These are phyloP conservation scores for Neoitamus cyanurus DNA, from an alignment of 2,888 invertebrate species.

Conservation along the genomic window DNA sequence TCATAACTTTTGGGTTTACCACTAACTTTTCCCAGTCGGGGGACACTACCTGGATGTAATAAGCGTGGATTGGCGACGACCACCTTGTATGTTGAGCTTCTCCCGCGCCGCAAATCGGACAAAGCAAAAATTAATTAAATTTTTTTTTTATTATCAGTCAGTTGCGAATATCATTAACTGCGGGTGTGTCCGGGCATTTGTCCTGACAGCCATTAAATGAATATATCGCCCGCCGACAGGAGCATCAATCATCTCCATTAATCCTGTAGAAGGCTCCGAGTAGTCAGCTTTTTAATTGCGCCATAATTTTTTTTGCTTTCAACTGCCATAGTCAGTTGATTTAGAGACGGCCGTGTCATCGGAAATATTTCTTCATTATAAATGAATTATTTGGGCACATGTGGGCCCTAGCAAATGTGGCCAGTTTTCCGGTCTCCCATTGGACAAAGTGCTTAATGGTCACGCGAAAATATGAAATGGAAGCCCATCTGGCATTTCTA, in stretches of 20 bases:
- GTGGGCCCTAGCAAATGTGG: not conserved
- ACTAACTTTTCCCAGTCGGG: slow-evolving; percentile 39
- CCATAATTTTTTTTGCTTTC: not conserved
- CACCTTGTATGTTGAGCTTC: not conserved
- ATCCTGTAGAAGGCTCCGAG: not conserved
- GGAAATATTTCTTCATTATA: slow-evolving; percentile 26
- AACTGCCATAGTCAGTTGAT: slow-evolving; percentile 8
- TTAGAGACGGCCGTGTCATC: not conserved
- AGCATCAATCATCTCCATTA: slow-evolving; percentile 19
- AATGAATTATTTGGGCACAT: slow-evolving; percentile 7
- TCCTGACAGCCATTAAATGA: slow-evolving; percentile 22
- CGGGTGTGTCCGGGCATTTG: not conserved
- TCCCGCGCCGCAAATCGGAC: not conserved
- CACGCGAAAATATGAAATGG: not conserved
- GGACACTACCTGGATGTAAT: slow-evolving; percentile 14
- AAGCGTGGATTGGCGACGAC: not conserved
- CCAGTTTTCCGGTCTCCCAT: not conserved
- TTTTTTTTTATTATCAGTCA: not conserved
- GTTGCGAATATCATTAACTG: slow-evolving; percentile 15
- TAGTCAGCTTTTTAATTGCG: slow-evolving; percentile 14
- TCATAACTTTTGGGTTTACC: slow-evolving; percentile 53
- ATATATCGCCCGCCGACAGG: not conserved
- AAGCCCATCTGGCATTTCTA: not conserved
- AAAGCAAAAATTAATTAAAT: slow-evolving; percentile 29
- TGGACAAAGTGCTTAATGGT: not conserved